phyloP scores from a whole-genome alignment of 1,140 invertebrate species.

The Adoxophyes honmai region DNA sequence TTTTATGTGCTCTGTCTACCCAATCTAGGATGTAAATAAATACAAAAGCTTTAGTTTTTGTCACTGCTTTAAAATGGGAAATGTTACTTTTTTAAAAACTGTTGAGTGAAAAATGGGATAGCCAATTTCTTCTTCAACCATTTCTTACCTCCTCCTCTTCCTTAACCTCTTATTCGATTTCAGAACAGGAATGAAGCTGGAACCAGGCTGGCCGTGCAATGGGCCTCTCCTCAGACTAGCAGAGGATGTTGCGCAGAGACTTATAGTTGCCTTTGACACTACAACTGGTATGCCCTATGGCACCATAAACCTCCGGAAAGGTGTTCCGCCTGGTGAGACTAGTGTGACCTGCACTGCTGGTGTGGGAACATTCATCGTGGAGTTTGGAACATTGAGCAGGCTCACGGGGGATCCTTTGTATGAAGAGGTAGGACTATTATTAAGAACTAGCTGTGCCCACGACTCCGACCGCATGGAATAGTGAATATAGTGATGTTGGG shows the following conservation, averaged over 20 bases:
- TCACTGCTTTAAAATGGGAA: too few relatives aligned
- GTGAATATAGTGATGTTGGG: neutral
- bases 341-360: slow-evolving; percentile 98
- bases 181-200: slow-evolving; percentile 88
- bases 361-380: slow-evolving; percentile 97
- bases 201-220: slow-evolving; percentile 98
- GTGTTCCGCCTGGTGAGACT: slow-evolving; percentile 96
- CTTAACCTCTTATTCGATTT: too few relatives aligned
- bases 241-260: slow-evolving; percentile 93
- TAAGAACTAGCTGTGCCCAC: too few relatives aligned
- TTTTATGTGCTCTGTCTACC: too few relatives aligned
- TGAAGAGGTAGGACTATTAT: slow-evolving; percentile 82
- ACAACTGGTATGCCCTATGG: slow-evolving; percentile 99
- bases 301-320: slow-evolving; percentile 94
- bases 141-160: too few relatives aligned
- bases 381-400: slow-evolving; percentile 96
- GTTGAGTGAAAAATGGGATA: too few relatives aligned
- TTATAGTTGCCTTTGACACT: slow-evolving; percentile 94
- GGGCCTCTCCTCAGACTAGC: slow-evolving; percentile 95
- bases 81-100: too few relatives aligned
- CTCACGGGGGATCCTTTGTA: slow-evolving; percentile 97
- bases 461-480: neutral
- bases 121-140: too few relatives aligned
- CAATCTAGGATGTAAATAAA: too few relatives aligned
- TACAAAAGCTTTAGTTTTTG: too few relatives aligned